phyloP scores from a whole-genome alignment of 2,113 vertebrate species.

The Aspiorhynchus laticeps region DNA sequence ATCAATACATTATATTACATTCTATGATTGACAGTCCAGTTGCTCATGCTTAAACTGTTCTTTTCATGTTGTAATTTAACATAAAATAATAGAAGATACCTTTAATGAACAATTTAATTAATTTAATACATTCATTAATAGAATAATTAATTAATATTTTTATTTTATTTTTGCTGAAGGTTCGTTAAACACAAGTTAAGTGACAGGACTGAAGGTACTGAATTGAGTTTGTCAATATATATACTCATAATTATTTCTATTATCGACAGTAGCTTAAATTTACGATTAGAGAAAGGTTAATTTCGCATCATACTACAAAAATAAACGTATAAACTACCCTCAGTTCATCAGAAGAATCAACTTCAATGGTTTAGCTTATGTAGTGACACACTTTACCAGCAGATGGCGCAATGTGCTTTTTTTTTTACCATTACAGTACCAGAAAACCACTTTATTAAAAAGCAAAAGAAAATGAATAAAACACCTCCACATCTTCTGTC shows the following conservation, averaged over 20 bases:
- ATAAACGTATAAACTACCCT: not conserved
- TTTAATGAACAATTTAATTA: too few species aligned
- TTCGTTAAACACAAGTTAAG: not conserved
- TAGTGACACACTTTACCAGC: conserved; percentile 11
- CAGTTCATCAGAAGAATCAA: not conserved
- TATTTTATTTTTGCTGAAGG: not conserved
- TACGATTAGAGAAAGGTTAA: too few species aligned
- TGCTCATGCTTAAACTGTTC: not conserved
- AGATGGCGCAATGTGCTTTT: not conserved
- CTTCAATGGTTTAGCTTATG: not conserved
- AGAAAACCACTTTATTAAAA: not conserved
- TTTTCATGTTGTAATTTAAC: not conserved
- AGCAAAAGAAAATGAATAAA: not conserved
- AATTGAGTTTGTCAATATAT: too few species aligned
- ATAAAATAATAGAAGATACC: not conserved
- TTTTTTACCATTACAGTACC: not conserved
- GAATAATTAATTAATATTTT: not conserved
- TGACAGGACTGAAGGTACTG: not conserved
- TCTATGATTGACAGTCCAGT: not conserved
- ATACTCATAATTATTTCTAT: too few species aligned
- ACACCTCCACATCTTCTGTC: not conserved
- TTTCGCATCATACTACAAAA: too few species aligned
- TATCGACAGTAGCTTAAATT: too few species aligned
- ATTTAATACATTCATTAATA: too few species aligned
- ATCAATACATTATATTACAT: too few species aligned